Conservation (phyloP, 2,113 vertebrate genomes). For the Ondatra zibethicus region DNA sequence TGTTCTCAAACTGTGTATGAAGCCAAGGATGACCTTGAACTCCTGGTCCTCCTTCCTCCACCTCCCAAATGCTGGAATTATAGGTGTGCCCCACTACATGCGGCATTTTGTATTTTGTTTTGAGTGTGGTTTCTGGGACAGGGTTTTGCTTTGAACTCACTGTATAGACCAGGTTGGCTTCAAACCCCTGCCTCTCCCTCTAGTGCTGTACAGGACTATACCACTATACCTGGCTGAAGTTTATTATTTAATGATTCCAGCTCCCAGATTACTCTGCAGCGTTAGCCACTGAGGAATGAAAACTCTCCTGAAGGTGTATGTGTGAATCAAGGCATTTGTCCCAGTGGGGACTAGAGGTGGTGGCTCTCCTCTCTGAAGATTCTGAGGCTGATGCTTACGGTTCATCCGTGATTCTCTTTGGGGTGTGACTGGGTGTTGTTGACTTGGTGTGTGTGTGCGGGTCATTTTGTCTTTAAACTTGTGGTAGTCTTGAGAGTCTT, state of each 20-base stretch:
- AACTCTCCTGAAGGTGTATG: background rate
- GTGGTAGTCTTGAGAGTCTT: background rate
- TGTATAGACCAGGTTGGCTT: background rate
- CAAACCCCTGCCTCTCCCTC: background rate
- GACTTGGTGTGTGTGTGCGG: background rate
- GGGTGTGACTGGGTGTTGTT: background rate
- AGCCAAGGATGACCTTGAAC: background rate
- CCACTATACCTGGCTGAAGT: background rate
- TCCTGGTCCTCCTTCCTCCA: background rate
- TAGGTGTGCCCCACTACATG: rapidly evolving
- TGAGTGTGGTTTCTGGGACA: background rate
- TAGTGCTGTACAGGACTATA: background rate
- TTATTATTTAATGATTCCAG: background rate
- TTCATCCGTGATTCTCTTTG: background rate
- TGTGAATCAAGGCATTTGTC: background rate
- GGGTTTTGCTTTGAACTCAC: background rate
- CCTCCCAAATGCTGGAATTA: background rate
- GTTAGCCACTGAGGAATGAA: background rate
- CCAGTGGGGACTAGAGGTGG: background rate
- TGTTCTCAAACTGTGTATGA: background rate
- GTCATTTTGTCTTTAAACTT: background rate
- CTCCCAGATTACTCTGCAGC: background rate
- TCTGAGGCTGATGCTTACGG: background rate
- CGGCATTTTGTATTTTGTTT: background rate
- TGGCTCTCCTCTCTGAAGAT: background rate